These are phyloP conservation scores for Petrolisthes cinctipes DNA, from an alignment of 2,888 invertebrate genomes.

Conservation along the genomic window DNA sequence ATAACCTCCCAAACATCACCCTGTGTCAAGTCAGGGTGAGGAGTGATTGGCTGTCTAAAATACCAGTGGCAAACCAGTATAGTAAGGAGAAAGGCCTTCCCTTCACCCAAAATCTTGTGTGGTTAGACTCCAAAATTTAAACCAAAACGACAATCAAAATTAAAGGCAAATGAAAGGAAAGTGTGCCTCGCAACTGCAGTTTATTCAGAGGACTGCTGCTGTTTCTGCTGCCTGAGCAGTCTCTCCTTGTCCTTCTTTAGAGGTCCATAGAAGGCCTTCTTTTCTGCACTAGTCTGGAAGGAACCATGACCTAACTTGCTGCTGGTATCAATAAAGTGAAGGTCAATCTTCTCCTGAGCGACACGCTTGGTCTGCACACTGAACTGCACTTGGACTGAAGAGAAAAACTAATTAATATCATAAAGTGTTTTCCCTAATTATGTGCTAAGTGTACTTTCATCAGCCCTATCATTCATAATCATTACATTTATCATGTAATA, in stretches of 20 bases:
- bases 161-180: too few species aligned
- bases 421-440: not conserved
- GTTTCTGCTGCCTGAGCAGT: slow-evolving; percentile 50
- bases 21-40: too few species aligned
- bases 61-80: too few species aligned
- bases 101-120: too few species aligned
- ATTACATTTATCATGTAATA: not conserved
- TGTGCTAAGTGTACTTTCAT: not conserved
- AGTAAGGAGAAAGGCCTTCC: too few species aligned
- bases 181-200: too few species aligned
- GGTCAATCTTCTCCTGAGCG: slow-evolving; percentile 95
- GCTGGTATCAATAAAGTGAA: slow-evolving; percentile 99
- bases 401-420: slow-evolving; percentile 35
- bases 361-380: slow-evolving; percentile 94
- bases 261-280: slow-evolving; percentile 95
- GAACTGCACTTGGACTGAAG: slow-evolving; percentile 85
- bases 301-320: slow-evolving; percentile 99
- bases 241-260: slow-evolving; percentile 93
- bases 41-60: too few species aligned
- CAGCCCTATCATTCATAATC: slow-evolving; percentile 6
- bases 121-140: too few species aligned
- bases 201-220: not conserved
- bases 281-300: slow-evolving; percentile 99
- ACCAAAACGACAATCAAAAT: too few species aligned
- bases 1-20: too few species aligned